A percentile compares a stretch with the other conserved stretches of the same genome.
Conservation (phyloP, 1,140 invertebrate genomes). For the Orussus abietinus region DNA sequence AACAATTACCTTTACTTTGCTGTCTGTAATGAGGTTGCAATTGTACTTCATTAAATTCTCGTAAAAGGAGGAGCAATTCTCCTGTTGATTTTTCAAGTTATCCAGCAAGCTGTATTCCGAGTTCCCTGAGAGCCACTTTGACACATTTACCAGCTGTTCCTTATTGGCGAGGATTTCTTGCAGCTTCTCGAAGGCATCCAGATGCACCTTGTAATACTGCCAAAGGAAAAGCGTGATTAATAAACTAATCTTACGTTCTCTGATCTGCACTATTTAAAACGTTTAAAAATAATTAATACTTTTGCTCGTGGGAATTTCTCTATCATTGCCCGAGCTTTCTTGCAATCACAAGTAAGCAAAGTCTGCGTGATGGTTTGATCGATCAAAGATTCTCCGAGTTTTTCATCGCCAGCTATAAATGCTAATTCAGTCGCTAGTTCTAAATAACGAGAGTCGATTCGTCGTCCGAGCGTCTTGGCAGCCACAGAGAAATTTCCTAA, state of each 20-base stretch:
- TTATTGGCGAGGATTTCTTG: conserved; percentile 12
- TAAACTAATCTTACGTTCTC: neutral
- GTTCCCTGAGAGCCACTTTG: conserved; percentile 25
- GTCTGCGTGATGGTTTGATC: conserved; percentile 35
- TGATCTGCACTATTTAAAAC: conserved; percentile 1
- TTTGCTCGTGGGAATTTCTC: conserved; percentile 27
- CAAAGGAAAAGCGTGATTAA: conserved; percentile 5
- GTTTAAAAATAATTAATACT: conserved; percentile 20
- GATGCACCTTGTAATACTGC: conserved; percentile 27
- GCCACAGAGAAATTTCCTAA: conserved; percentile 33
- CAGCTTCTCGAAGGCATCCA: conserved; percentile 28
- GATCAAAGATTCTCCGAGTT: conserved; percentile 27
- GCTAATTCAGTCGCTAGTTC: conserved; percentile 39
- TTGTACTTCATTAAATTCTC: conserved; percentile 5
- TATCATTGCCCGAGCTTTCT: conserved; percentile 25
- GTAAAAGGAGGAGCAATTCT: conserved; percentile 9
- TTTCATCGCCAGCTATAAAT: conserved; percentile 24
- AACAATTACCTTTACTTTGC: no score
- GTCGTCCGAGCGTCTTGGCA: conserved; percentile 33
- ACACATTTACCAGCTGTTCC: conserved; percentile 17
- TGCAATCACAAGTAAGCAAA: conserved; percentile 24
- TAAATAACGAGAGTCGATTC: conserved; percentile 28
- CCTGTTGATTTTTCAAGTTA: conserved; percentile 20
- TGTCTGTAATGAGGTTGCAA: neutral
- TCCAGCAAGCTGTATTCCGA: conserved; percentile 23